These are phyloP conservation scores for Plebejus anna DNA, from an alignment of 2,888 invertebrate genomes.

Conservation along the genomic window DNA sequence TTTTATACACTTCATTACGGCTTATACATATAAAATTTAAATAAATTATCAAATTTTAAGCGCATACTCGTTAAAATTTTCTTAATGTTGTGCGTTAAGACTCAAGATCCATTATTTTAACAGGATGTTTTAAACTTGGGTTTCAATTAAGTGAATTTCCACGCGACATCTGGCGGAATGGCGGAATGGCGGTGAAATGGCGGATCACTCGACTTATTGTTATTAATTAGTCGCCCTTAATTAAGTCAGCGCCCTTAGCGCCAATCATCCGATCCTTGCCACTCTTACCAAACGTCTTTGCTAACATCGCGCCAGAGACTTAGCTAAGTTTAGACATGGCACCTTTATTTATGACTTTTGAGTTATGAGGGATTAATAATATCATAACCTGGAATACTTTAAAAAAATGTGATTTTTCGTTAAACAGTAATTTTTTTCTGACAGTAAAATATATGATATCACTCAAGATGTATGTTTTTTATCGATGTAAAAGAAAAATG, in stretches of 20 bases:
- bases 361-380: too few species aligned
- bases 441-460: too few species aligned
- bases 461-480: too few species aligned
- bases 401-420: too few species aligned
- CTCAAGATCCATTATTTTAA: slow-evolving; percentile 31
- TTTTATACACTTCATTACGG: too few species aligned
- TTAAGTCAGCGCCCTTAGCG: slow-evolving; percentile 73
- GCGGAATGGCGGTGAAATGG: slow-evolving; percentile 37
- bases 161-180: slow-evolving; percentile 66
- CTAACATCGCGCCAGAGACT: slow-evolving; percentile 62
- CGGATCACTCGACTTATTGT: slow-evolving; percentile 69
- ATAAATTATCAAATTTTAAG: not conserved
- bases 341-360: not conserved
- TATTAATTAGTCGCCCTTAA: slow-evolving; percentile 77
- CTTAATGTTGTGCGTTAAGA: slow-evolving; percentile 1
- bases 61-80: not conserved
- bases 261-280: slow-evolving; percentile 69
- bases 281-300: slow-evolving; percentile 70
- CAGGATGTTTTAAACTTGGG: slow-evolving; percentile 39
- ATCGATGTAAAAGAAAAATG: too few species aligned
- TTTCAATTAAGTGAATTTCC: slow-evolving; percentile 40
- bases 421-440: too few species aligned
- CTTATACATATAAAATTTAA: too few species aligned
- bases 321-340: slow-evolving; percentile 41
- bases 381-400: too few species aligned